A percentile compares a stretch with the other conserved stretches of the same genome.
Evolutionary conservation across 2,113 vertebrate genomes (phyloP).

Genomic region (Tupaia tana): DNA sequence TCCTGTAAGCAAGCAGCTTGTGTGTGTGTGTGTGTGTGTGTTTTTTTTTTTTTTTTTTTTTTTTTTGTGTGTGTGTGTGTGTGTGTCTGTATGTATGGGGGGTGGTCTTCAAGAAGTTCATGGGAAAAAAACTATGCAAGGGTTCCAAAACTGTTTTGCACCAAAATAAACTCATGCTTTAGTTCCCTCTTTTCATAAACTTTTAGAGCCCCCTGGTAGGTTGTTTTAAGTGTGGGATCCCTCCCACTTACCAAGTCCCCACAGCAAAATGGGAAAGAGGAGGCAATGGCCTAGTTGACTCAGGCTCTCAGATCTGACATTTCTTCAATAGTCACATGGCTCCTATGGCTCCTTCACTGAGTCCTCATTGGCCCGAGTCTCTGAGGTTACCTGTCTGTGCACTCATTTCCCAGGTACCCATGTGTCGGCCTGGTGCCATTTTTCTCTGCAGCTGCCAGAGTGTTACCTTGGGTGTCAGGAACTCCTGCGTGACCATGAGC

Average conservation of each 20-base stretch:
- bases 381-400: background rate
- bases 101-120: too few species aligned
- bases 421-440: background rate
- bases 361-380: background rate
- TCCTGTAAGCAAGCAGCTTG: background rate
- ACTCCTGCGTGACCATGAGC: background rate
- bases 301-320: background rate
- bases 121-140: too few species aligned
- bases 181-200: too few species aligned
- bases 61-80: too few species aligned
- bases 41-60: too few species aligned
- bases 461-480: background rate
- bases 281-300: background rate
- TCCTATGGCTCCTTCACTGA: background rate
- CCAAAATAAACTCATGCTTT: too few species aligned
- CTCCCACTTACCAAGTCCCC: background rate
- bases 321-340: background rate
- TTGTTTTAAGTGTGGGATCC: background rate
- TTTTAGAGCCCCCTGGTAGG: too few species aligned
- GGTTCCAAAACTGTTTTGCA: too few species aligned
- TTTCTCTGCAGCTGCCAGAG: background rate
- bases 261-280: background rate
- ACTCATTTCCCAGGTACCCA: background rate
- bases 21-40: background rate
- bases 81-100: too few species aligned